A percentile compares a stretch with the other conserved stretches of the same genome.
These are phyloP conservation scores for Macrotrachela quadricornifera DNA, from an alignment of 1,140 invertebrate species.

Conservation along the genomic window DNA sequence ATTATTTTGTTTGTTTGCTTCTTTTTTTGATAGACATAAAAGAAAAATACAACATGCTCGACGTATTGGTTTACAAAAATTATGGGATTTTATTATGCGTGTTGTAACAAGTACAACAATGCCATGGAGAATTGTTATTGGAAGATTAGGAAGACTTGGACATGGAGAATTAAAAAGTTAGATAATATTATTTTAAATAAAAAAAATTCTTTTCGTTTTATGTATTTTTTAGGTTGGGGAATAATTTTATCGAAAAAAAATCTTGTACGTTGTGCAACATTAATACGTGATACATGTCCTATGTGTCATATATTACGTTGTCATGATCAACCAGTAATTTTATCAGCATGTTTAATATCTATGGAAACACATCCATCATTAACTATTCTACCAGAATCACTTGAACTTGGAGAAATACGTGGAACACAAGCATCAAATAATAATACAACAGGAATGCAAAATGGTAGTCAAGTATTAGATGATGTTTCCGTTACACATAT, in stretches of 20 bases:
- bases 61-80: constrained; percentile 61
- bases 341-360: constrained; percentile 91
- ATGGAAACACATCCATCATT: constrained; percentile 79
- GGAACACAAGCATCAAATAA: constrained; percentile 17
- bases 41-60: constrained; percentile 6
- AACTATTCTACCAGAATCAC: constrained; percentile 67
- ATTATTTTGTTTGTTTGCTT: no score
- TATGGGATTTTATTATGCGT: constrained; percentile 88
- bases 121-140: constrained; percentile 85
- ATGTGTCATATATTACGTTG: constrained; percentile 40
- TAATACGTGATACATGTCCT: constrained; percentile 66
- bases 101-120: constrained; percentile 69
- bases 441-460: constrained; percentile 43
- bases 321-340: constrained; percentile 51
- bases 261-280: constrained; percentile 58
- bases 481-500: constrained; percentile 94
- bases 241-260: constrained; percentile 63
- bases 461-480: constrained; percentile 37
- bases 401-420: constrained; percentile 21
- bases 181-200: no score
- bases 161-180: constrained; percentile 66
- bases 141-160: constrained; percentile 77
- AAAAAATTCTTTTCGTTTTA: no score
- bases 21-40: constrained; percentile 23
- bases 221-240: constrained; percentile 35